phyloP scores from a whole-genome alignment of 64 coral and sea anemone genomes.

The Dendronephthya gigantea region DNA sequence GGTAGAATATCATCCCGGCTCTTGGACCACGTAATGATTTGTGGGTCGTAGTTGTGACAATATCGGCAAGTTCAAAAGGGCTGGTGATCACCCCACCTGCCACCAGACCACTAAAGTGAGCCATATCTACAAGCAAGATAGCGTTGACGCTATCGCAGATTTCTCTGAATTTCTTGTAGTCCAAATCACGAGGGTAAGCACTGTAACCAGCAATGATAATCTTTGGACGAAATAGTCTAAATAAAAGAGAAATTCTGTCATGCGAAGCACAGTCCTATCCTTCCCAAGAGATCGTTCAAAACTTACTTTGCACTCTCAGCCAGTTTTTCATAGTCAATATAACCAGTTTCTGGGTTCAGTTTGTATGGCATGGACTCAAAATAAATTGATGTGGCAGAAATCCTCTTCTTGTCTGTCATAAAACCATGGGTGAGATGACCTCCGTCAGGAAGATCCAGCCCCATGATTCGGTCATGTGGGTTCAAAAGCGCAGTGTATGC shows the following conservation, averaged over 20 bases:
- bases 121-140: constrained; percentile 67
- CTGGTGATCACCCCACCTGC: constrained; percentile 66
- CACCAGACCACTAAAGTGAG: constrained; percentile 90
- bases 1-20: constrained; percentile 83
- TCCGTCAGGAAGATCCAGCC: constrained; percentile 82
- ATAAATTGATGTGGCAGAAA: constrained; percentile 92
- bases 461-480: constrained; percentile 93
- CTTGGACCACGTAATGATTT: constrained; percentile 76
- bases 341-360: constrained; percentile 60
- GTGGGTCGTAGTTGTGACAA: constrained; percentile 87
- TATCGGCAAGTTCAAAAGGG: constrained; percentile 80
- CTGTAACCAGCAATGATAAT: constrained; percentile 89
- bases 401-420: constrained; percentile 83
- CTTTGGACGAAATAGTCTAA: constrained; percentile 71
- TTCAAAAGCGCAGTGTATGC: constrained; percentile 78
- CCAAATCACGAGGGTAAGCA: constrained; percentile 76
- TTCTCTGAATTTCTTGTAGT: constrained; percentile 87
- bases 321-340: constrained; percentile 91
- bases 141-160: constrained; percentile 70
- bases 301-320: constrained; percentile 71
- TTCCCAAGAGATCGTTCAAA: no score
- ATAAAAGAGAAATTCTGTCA: no score
- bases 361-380: constrained; percentile 96
- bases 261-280: no score
- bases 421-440: constrained; percentile 97